These are phyloP conservation scores for Amphiduros pacificus DNA, from an alignment of 2,888 invertebrate species.

Conservation along the genomic window DNA sequence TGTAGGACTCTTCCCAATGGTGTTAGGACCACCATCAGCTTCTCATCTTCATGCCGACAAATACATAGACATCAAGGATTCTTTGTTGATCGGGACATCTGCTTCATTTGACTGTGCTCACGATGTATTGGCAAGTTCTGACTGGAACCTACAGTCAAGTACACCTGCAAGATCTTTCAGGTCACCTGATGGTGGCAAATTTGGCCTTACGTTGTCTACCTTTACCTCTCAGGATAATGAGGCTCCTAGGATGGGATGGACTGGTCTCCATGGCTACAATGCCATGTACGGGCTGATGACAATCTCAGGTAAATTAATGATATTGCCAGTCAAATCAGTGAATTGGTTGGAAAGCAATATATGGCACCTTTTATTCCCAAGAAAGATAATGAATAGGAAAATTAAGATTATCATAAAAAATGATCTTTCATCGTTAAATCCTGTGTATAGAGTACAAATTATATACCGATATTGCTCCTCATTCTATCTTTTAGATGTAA, in stretches of 20 bases:
- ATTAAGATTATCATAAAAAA: too few species aligned
- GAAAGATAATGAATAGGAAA: too few species aligned
- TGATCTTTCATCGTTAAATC: too few species aligned
- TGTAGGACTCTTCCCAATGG: slow-evolving; percentile 40
- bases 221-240: slow-evolving; percentile 37
- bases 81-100: slow-evolving; percentile 43
- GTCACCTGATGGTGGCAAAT: slow-evolving; percentile 13
- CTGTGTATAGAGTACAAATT: too few species aligned
- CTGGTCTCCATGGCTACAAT: slow-evolving; percentile 39
- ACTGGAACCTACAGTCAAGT: slow-evolving; percentile 4
- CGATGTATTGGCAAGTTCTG: background rate
- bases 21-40: slow-evolving; percentile 35
- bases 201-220: slow-evolving; percentile 39
- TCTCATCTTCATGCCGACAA: slow-evolving; percentile 9
- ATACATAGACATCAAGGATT: slow-evolving; percentile 22
- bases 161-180: slow-evolving; percentile 15
- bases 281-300: slow-evolving; percentile 40
- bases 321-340: too few species aligned
- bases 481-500: slow-evolving; percentile 1
- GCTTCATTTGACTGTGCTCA: slow-evolving; percentile 37
- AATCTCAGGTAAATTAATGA: too few species aligned
- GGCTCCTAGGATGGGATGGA: slow-evolving; percentile 43
- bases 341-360: too few species aligned
- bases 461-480: too few species aligned
- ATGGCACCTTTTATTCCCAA: too few species aligned